Conservation (phyloP, 2,113 vertebrate species). For the Alethe diademata region DNA sequence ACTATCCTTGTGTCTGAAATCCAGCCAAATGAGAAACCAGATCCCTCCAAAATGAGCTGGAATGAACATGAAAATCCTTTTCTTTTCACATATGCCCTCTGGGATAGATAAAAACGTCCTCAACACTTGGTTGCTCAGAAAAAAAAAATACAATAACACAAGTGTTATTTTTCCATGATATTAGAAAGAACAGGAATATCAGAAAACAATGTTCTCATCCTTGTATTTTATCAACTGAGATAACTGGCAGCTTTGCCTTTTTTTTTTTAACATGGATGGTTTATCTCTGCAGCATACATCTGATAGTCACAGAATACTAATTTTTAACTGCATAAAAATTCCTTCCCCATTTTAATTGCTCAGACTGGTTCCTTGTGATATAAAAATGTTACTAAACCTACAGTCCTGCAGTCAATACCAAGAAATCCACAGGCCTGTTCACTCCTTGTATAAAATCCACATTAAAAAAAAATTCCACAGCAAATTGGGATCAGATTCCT, state of each 20-base stretch:
- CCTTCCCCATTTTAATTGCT: neutral
- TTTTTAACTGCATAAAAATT: neutral
- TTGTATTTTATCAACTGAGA: neutral
- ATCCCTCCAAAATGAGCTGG: constrained; percentile 61
- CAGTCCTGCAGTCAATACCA: neutral
- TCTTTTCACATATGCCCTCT: constrained; percentile 30
- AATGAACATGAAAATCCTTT: constrained; percentile 53
- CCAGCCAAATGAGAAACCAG: constrained; percentile 55
- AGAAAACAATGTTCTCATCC: neutral
- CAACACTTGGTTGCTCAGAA: neutral
- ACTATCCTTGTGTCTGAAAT: neutral
- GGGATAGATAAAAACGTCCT: constrained; percentile 39
- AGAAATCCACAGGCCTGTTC: neutral
- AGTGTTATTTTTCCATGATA: neutral
- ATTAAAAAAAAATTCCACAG: neutral
- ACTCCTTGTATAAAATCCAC: neutral
- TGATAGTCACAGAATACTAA: neutral
- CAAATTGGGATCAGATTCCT: constrained; percentile 6
- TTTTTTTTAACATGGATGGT: neutral
- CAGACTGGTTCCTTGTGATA: neutral
- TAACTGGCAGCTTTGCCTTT: neutral
- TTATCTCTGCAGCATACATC: neutral
- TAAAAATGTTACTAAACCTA: neutral
- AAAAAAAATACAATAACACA: neutral
- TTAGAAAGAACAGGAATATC: neutral